Conservation (phyloP, 2,888 invertebrate genomes). For the Mimas tiliae region DNA sequence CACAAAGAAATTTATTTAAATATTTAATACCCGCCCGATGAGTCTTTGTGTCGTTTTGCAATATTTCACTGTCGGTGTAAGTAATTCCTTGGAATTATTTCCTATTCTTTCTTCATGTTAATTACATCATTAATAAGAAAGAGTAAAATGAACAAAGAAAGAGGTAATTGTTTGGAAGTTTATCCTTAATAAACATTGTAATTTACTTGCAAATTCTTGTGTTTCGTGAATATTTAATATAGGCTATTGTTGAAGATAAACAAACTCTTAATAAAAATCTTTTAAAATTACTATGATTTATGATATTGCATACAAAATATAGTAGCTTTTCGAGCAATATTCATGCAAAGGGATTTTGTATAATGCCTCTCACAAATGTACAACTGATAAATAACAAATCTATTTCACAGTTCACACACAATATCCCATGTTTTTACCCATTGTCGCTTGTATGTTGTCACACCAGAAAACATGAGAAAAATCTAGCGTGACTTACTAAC, state of each 20-base stretch:
- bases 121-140: slow-evolving; percentile 10
- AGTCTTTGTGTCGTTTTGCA: slow-evolving; percentile 12
- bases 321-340: too few relatives aligned
- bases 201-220: not conserved
- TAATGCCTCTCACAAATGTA: too few relatives aligned
- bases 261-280: too few relatives aligned
- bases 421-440: not conserved
- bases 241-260: too few relatives aligned
- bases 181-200: not conserved
- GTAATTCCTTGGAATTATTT: slow-evolving; percentile 17
- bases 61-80: not conserved
- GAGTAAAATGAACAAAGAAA: slow-evolving; percentile 7
- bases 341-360: too few relatives aligned
- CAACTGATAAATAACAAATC: not conserved
- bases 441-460: not conserved
- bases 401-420: not conserved
- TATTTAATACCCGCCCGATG: not conserved
- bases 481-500: slow-evolving; percentile 25
- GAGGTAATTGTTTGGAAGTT: not conserved
- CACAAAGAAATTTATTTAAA: slow-evolving; percentile 6
- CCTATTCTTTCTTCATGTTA: slow-evolving; percentile 23
- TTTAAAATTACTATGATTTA: too few relatives aligned
- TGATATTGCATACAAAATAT: too few relatives aligned
- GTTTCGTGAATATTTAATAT: not conserved
- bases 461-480: slow-evolving; percentile 3